Base-by-base conservation (phyloP, 2,113 vertebrate species). In the Scalopus aquaticus region DNA sequence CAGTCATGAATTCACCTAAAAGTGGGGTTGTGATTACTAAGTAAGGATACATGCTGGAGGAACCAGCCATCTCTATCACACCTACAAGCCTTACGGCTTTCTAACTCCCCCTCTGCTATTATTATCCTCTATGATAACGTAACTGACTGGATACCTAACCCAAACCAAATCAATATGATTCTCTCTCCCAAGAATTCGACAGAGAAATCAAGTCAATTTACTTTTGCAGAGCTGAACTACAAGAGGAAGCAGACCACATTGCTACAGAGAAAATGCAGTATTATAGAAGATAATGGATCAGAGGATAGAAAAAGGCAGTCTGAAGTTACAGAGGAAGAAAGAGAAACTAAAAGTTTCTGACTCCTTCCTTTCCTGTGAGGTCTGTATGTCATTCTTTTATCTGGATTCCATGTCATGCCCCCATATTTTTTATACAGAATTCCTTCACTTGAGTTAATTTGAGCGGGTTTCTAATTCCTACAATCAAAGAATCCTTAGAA, bases 201-300 rank as follows among this genome's bases (percentile, higher is more conserved):
- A 91, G 17, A 93, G 62, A 87, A 92, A 90, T 73, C 26, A 70
- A 49, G 32, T 73, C 37, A 87, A 44, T 87, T 92, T 70, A 74
- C 62, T 83, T 91, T 39, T 81, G 37, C 74, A 88, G 58, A 69
- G 15, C 37, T 96, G 32, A 88, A 76, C 4, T 81, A 6, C 9
- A 93, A 62, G 28, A 79, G 16, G 32, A 2, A 62, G 15, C 30
- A 78, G n/a, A 83, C 17, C 54, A 64, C 8, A 85, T 28, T 19
- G 42, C 37, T 70, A 44, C 0, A 6, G 37, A 79, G 78, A 65
- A 94, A 80, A 74, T 2, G 46, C 1, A n/a, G 56, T 60, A 70
- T 28, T 88, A 32, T 22, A 88, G 4, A 80, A 65, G 54, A 74
- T 44, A 72, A 44, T 13, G 10, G 26, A 85, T 85, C 17, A 82